Percentiles rank a stretch among this genome's conserved stretches.
These are phyloP conservation scores for Philopotamus ludificatus DNA, from an alignment of 1,140 invertebrate genomes.

Conservation along the genomic window DNA sequence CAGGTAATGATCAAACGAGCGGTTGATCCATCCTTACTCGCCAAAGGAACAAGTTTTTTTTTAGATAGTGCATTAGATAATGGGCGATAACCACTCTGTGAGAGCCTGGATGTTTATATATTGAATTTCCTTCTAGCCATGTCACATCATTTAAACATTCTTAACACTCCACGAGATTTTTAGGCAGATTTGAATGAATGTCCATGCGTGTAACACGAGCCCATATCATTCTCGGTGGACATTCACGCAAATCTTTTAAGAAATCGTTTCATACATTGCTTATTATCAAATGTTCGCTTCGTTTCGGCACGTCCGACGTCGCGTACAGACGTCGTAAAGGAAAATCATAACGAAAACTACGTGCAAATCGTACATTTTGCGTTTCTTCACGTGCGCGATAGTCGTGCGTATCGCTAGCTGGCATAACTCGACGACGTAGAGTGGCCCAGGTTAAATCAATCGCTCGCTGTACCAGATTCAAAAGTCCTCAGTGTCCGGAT, in stretches of 20 bases:
- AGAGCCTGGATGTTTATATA: conserved; percentile 9
- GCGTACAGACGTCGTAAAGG: not conserved
- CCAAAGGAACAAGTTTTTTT: too few species aligned
- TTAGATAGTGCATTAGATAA: not conserved
- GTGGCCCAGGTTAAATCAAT: conserved; percentile 65
- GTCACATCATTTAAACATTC: not conserved
- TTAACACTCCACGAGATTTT: conserved; percentile 2
- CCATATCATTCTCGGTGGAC: conserved; percentile 14
- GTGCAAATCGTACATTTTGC: conserved; percentile 6
- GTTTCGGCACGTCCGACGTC: not conserved
- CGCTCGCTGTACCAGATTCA: conserved; percentile 68
- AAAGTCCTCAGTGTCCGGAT: conserved; percentile 51
- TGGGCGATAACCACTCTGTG: conserved; percentile 18
- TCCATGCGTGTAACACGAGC: conserved; percentile 31
- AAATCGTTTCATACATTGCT: conserved; percentile 10
- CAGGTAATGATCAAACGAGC: conserved; percentile 28
- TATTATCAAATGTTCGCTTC: conserved; percentile 7
- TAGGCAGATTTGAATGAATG: not conserved
- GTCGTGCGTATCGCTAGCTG: conserved; percentile 51
- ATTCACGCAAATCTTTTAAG: conserved; percentile 5
- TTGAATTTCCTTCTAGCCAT: conserved; percentile 14
- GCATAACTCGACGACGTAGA: conserved; percentile 58
- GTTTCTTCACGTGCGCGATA: conserved; percentile 42
- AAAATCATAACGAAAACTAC: not conserved
- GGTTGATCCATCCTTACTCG: conserved; percentile 16